phyloP scores from a whole-genome alignment of 2,113 vertebrate species.

The Labeo rohita region DNA sequence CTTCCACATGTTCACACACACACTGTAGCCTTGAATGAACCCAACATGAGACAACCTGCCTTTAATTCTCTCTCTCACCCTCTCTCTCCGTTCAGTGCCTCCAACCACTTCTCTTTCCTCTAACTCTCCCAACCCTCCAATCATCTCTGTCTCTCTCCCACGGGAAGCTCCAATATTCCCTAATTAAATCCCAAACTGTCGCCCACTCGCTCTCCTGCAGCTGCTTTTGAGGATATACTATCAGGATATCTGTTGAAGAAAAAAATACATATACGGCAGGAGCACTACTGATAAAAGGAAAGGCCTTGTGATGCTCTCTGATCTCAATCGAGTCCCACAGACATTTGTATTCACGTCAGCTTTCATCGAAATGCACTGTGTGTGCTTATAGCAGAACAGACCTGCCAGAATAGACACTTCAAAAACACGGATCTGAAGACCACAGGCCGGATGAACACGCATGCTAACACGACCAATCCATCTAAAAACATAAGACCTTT shows the following conservation, averaged over 20 bases:
- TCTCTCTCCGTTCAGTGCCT: not conserved
- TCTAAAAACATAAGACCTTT: too few relatives aligned
- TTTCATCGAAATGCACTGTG: conserved; percentile 5
- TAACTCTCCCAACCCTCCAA: not conserved
- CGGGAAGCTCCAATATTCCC: conserved; percentile 24
- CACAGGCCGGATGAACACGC: not conserved
- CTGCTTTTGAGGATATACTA: conserved; percentile 14
- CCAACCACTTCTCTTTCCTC: conserved; percentile 8
- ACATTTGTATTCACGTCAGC: not conserved
- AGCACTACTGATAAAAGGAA: not conserved
- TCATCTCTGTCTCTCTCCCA: not conserved
- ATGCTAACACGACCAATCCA: not conserved
- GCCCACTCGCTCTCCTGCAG: not conserved
- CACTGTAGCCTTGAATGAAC: not conserved
- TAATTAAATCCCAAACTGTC: conserved; percentile 44
- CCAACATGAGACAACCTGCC: not conserved
- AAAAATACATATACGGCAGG: not conserved
- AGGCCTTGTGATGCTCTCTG: not conserved
- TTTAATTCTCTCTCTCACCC: not conserved
- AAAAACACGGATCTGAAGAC: conserved; percentile 16
- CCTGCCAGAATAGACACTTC: conserved; percentile 11
- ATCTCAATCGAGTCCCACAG: not conserved
- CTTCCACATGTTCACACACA: not conserved
- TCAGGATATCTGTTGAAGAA: not conserved
- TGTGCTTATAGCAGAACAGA: not conserved